Conservation (phyloP, 2,113 vertebrate genomes). For the Talpa occidentalis region DNA sequence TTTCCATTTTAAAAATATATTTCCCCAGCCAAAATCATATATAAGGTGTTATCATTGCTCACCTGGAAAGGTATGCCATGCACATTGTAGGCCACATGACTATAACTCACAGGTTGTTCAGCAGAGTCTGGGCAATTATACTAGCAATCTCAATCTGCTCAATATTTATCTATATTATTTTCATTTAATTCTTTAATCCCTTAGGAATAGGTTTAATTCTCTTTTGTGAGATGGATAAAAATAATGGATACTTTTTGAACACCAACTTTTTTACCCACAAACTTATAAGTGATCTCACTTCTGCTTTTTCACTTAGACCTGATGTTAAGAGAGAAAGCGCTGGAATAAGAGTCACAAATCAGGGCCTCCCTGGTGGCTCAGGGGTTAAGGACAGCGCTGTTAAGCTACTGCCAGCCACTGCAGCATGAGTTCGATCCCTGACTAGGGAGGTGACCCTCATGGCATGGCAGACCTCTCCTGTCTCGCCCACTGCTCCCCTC, state of each 20-base stretch:
- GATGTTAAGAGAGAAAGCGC: not conserved
- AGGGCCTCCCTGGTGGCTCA: no score
- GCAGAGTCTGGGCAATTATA: not conserved
- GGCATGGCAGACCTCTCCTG: no score
- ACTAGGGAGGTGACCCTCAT: no score
- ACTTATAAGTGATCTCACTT: not conserved
- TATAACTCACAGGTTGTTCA: not conserved
- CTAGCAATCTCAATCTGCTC: not conserved
- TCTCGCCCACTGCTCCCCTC: no score
- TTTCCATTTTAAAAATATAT: not conserved
- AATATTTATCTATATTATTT: not conserved
- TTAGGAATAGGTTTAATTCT: not conserved
- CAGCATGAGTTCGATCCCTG: no score
- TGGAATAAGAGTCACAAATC: slow-evolving; percentile 27
- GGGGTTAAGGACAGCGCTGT: no score
- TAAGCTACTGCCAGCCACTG: no score
- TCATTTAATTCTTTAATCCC: not conserved
- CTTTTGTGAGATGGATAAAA: not conserved
- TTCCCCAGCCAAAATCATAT: not conserved
- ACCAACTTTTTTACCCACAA: not conserved
- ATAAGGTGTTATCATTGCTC: not conserved
- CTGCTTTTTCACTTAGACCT: not conserved
- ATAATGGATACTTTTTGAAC: not conserved
- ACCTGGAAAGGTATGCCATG: not conserved
- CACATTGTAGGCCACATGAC: not conserved